Percentiles rank a stretch among this genome's conserved stretches.
phyloP scores from a whole-genome alignment of 2,888 invertebrate species.

The Epicampocera succincta region DNA sequence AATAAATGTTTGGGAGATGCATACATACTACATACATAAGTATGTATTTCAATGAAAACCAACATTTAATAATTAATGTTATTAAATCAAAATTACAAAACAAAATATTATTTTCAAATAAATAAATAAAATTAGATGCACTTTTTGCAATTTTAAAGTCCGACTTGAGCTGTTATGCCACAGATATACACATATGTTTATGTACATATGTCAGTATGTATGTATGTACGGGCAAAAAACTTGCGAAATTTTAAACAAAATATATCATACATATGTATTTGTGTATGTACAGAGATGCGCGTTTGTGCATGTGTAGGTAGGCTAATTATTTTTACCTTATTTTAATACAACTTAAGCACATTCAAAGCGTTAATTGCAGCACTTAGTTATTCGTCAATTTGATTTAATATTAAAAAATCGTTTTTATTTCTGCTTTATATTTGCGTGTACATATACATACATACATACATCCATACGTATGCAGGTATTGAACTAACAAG shows the following conservation, averaged over 20 bases:
- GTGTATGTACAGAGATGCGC: neutral
- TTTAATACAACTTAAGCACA: slow-evolving; percentile 11
- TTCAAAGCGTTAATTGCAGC: neutral
- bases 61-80: too few species aligned
- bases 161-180: too few species aligned
- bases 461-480: neutral
- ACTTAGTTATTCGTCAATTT: slow-evolving; percentile 4
- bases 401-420: neutral
- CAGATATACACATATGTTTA: neutral
- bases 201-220: neutral
- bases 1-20: too few species aligned
- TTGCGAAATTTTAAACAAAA: too few species aligned
- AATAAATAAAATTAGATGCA: too few species aligned
- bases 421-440: slow-evolving; percentile 3
- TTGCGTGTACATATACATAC: too few species aligned
- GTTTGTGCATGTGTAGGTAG: neutral
- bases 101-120: too few species aligned
- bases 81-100: too few species aligned
- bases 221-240: neutral
- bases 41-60: too few species aligned
- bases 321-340: slow-evolving; percentile 15
- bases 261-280: too few species aligned
- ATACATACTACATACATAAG: too few species aligned
- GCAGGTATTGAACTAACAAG: slow-evolving; percentile 15
- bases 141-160: too few species aligned